Conservation (phyloP, 53 echinoderm and acorn worm species). For the Holothuria scabra region DNA sequence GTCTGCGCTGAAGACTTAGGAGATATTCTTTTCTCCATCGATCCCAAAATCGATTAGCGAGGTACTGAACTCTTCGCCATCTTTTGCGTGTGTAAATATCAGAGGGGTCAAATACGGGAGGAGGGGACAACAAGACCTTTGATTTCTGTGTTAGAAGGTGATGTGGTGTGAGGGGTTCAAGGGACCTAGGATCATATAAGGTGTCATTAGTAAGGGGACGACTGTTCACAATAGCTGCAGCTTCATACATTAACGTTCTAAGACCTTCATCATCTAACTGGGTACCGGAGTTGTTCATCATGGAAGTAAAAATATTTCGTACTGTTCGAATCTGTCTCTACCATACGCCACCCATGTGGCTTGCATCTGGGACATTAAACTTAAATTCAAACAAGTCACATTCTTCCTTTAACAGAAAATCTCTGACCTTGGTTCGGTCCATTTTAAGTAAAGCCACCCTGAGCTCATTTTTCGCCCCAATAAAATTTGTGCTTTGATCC, state of each 20-base stretch:
- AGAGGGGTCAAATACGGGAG: slow-evolving; percentile 46
- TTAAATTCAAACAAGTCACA: slow-evolving; percentile 59
- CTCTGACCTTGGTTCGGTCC: slow-evolving; percentile 37
- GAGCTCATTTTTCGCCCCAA: slow-evolving; percentile 61
- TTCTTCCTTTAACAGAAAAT: slow-evolving; percentile 45
- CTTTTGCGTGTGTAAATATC: slow-evolving; percentile 43
- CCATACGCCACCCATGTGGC: slow-evolving; percentile 70
- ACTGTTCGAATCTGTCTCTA: slow-evolving; percentile 52
- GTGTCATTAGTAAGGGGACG: slow-evolving; percentile 40
- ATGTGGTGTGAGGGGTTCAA: slow-evolving; percentile 60
- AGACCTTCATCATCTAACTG: slow-evolving; percentile 57
- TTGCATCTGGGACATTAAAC: slow-evolving; percentile 43
- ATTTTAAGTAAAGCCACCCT: slow-evolving; percentile 39
- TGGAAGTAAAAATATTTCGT: slow-evolving; percentile 35
- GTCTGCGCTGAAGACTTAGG: slow-evolving; percentile 54
- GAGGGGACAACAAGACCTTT: slow-evolving; percentile 51
- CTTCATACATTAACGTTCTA: slow-evolving; percentile 27
- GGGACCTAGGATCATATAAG: slow-evolving; percentile 32
- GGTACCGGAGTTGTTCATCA: slow-evolving; percentile 31
- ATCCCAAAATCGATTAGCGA: slow-evolving; percentile 67
- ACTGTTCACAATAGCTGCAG: slow-evolving; percentile 47
- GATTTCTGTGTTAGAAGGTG: slow-evolving; percentile 59
- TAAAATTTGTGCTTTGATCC: slow-evolving; percentile 68
- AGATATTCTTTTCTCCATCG: slow-evolving; percentile 74
- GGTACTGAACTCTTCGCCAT: neutral